Evolutionary conservation across 1,140 invertebrate genomes (phyloP).

Genomic region (Mercenaria mercenaria): DNA sequence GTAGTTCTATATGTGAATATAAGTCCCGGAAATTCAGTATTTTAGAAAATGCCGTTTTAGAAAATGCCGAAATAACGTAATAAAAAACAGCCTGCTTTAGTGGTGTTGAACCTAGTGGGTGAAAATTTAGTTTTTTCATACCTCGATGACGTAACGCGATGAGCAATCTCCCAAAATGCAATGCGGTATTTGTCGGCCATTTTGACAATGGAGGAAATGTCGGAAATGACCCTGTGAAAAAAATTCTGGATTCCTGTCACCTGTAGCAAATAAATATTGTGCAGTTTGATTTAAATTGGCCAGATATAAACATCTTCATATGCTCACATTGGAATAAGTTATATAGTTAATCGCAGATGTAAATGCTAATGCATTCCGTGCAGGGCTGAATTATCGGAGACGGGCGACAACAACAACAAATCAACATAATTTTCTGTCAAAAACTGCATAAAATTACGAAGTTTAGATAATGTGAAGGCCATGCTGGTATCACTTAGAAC

Average conservation of each 20-base stretch:
- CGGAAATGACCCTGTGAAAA: slow-evolving; percentile 44
- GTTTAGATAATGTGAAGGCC: neutral
- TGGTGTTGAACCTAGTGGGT: too few species aligned
- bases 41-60: too few species aligned
- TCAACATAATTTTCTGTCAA: slow-evolving; percentile 35
- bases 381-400: neutral
- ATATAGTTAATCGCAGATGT: neutral
- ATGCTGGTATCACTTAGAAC: neutral
- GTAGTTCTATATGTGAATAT: too few species aligned
- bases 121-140: neutral
- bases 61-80: too few species aligned
- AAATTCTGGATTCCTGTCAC: neutral
- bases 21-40: too few species aligned
- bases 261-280: neutral
- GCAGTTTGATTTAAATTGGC: neutral
- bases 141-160: slow-evolving; percentile 19
- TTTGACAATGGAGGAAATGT: slow-evolving; percentile 52
- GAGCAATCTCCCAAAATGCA: slow-evolving; percentile 55
- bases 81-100: too few species aligned
- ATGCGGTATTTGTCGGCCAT: slow-evolving; percentile 59
- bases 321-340: neutral
- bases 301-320: neutral
- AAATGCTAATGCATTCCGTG: neutral
- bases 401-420: slow-evolving; percentile 39
- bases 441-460: slow-evolving; percentile 31